Evolutionary conservation across 2,888 invertebrate genomes (phyloP).

Genomic region (Drosophila melanosoma): DNA sequence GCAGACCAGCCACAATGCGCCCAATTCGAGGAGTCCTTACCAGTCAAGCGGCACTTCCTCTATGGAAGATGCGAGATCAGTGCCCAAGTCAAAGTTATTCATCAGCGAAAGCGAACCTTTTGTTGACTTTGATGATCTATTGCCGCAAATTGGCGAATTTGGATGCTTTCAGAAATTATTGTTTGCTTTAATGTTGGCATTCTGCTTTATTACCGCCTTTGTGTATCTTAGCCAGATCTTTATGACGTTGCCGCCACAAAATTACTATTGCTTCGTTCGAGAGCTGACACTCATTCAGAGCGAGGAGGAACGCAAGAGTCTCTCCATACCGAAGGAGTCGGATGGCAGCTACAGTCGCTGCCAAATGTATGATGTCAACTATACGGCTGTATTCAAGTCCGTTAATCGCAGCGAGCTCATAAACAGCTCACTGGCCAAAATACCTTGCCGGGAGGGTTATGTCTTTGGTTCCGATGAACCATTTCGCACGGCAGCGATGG

Average conservation of each 20-base stretch:
- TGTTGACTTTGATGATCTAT: conserved; percentile 92
- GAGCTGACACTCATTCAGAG: conserved; percentile 88
- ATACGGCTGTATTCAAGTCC: conserved; percentile 86
- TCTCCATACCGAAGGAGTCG: conserved; percentile 88
- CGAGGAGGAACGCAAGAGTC: conserved; percentile 88
- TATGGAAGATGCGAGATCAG: not conserved
- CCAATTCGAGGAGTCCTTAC: not conserved
- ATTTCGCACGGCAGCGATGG: conserved; percentile 92
- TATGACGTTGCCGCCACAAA: conserved; percentile 91
- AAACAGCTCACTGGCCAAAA: conserved; percentile 87
- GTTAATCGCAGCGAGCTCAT: conserved; percentile 86
- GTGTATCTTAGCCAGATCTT: conserved; percentile 95
- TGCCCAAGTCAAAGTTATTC: not conserved
- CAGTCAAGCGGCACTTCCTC: not conserved
- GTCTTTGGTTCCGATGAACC: conserved; percentile 92
- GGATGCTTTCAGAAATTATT: conserved; percentile 92
- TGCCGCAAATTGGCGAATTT: conserved; percentile 94
- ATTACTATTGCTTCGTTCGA: conserved; percentile 92
- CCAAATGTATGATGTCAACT: conserved; percentile 91
- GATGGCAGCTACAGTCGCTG: conserved; percentile 88
- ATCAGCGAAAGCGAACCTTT: not conserved
- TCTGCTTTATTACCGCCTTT: conserved; percentile 93
- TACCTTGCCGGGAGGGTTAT: conserved; percentile 90
- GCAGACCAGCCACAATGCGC: conserved; percentile 15
- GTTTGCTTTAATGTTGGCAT: conserved; percentile 93